phyloP scores from a whole-genome alignment of 2,797 vertebrate genomes.

The Anisognathus igniventris region DNA sequence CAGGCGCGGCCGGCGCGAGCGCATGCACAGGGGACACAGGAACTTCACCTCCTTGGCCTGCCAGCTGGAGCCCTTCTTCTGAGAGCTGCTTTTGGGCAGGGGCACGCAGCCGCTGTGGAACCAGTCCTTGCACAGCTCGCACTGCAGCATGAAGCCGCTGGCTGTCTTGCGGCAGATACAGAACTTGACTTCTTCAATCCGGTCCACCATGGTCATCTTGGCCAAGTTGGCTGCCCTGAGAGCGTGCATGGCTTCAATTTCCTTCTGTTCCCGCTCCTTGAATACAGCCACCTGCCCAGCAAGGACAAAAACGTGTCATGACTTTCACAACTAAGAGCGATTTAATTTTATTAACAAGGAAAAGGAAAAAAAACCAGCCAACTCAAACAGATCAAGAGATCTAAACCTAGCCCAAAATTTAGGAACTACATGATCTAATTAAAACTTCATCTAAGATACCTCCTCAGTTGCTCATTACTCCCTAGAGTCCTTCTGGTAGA shows the following conservation, averaged over 20 bases:
- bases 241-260: slow-evolving; percentile 92
- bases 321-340: neutral
- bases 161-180: slow-evolving; percentile 96
- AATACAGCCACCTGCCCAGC: slow-evolving; percentile 85
- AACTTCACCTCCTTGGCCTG: slow-evolving; percentile 97
- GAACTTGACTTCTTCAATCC: slow-evolving; percentile 96
- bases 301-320: neutral
- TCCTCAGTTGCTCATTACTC: neutral
- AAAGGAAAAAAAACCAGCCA: neutral
- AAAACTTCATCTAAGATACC: neutral
- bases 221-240: slow-evolving; percentile 91
- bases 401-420: neutral
- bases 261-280: slow-evolving; percentile 93
- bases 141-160: slow-evolving; percentile 96
- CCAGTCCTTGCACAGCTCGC: slow-evolving; percentile 98
- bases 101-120: slow-evolving; percentile 95
- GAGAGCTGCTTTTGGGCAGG: slow-evolving; percentile 88
- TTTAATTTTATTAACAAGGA: neutral
- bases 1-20: slow-evolving; percentile 90
- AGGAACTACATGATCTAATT: neutral
- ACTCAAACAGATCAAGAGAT: neutral
- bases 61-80: slow-evolving; percentile 90
- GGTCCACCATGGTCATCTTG: slow-evolving; percentile 97
- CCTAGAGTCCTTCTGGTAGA: neutral
- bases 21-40: slow-evolving; percentile 92